These are phyloP conservation scores for Acheta domesticus DNA, from an alignment of 2,888 invertebrate species.

Conservation along the genomic window DNA sequence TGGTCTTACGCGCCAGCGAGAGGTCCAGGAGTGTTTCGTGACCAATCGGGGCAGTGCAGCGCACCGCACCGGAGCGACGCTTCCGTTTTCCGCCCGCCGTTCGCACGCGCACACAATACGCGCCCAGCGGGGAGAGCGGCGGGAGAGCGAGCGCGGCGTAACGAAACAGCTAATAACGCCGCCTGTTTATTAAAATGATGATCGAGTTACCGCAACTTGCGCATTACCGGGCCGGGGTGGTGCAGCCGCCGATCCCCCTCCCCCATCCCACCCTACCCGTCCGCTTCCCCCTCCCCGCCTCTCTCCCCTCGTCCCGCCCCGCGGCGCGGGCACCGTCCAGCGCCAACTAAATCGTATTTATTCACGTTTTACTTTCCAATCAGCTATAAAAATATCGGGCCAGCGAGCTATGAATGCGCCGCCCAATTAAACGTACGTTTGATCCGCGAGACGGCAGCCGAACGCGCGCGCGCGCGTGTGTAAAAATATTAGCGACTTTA, in stretches of 20 bases:
- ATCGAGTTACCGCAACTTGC: neutral
- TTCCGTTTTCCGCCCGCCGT: no score
- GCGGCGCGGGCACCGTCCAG: neutral
- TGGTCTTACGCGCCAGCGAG: no score
- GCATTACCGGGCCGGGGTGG: neutral
- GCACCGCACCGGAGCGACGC: no score
- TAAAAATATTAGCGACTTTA: constrained; percentile 18
- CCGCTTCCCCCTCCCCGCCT: neutral
- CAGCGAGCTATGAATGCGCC: constrained; percentile 6
- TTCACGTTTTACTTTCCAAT: constrained; percentile 18
- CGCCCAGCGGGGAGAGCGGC: neutral
- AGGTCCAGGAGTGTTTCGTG: no score
- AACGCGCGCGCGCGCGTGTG: neutral
- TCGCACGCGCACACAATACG: no score
- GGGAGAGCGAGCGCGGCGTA: neutral
- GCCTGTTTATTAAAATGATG: neutral
- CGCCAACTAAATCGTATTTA: constrained; percentile 1
- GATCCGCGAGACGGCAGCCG: constrained; percentile 3
- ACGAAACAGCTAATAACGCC: neutral
- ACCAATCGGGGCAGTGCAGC: no score
- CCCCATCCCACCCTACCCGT: neutral
- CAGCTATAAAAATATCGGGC: constrained; percentile 3
- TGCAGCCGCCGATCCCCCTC: neutral
- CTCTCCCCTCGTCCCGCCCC: neutral
- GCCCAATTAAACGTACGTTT: constrained; percentile 18